Evolutionary conservation across 2,888 invertebrate species (phyloP), one percentile per base, ranked within the genome.

Genomic region (Drosophila falleni): DNA sequence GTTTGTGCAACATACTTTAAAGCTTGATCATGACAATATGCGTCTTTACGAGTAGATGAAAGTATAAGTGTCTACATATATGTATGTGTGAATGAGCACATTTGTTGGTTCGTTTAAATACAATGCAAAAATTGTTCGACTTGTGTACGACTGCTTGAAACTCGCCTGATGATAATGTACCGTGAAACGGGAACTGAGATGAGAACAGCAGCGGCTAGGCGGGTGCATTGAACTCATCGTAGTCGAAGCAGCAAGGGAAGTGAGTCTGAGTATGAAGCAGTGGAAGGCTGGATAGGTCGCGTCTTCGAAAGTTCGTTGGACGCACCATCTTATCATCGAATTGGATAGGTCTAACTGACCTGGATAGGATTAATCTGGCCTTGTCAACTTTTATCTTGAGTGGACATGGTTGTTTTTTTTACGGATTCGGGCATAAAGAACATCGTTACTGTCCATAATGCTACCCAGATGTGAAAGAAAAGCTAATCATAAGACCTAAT

Each of bases 51-150:
- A 5, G 11, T 35, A 35, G 13, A 13, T 33, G 11, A 33, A 37
- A n/a, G n/a, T 16, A 16, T 41, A 10, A 10, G 10, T 16, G 5
- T 10, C 1, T 41, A 9, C 9, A 9, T 41, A 16, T 16, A 15
- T 15, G 16, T 41, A 41, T 41, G 16, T 16, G 9, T 4, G 16
- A 41, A 41, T 41, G 37, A n/a, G 37, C 5, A 37, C 37, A 37
- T 37, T 37, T 37, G 10, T 41, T 10, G 41, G 16, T 16, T 55
- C 41, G 55, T 70, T 63, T 59, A 63, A 74, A 41, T 70, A 74
- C 70, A 74, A 74, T 74, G 74, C 74, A 74, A 74, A 74, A 74
- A 74, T 64, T 41, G 51, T 70, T 55, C 46, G 53, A 62, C 29
- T 53, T 31, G 62, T 47, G 29, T 33, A 44, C n/a, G 37, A 16